These are phyloP conservation scores for Tricholaema leucomelas DNA, from an alignment of 2,113 vertebrate genomes.

Conservation along the genomic window DNA sequence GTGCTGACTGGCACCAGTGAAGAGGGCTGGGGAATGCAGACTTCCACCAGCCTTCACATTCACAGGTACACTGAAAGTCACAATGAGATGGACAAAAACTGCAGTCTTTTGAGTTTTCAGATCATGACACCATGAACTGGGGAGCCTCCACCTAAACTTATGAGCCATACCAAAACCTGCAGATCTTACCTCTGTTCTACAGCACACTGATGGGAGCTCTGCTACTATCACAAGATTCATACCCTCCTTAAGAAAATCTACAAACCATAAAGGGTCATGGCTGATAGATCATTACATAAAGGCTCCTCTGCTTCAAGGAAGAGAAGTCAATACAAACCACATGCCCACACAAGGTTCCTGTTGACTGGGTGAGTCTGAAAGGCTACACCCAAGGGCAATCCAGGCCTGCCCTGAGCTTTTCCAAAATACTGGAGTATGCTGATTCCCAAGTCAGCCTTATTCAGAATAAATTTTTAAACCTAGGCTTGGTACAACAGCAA, in stretches of 20 bases:
- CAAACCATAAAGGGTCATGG: background rate
- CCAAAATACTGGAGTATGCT: background rate
- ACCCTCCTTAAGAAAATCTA: background rate
- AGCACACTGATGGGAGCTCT: background rate
- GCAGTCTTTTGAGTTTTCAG: fast-evolving
- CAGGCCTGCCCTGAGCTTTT: background rate
- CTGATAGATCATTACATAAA: background rate
- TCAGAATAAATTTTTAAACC: background rate
- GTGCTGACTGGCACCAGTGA: background rate
- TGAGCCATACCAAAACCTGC: background rate
- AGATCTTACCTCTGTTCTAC: background rate
- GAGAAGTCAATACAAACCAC: background rate
- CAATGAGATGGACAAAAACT: background rate
- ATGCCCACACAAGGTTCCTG: background rate
- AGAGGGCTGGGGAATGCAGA: background rate
- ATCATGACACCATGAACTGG: background rate
- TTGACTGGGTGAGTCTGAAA: background rate
- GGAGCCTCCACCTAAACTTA: background rate
- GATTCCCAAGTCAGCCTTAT: background rate
- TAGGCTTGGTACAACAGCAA: background rate
- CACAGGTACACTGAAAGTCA: background rate
- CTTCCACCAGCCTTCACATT: background rate
- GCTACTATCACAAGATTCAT: background rate
- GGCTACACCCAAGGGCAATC: background rate
- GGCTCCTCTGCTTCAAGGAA: background rate